phyloP scores from a whole-genome alignment of 2,797 vertebrate genomes.

The Tenualosa ilisha region DNA sequence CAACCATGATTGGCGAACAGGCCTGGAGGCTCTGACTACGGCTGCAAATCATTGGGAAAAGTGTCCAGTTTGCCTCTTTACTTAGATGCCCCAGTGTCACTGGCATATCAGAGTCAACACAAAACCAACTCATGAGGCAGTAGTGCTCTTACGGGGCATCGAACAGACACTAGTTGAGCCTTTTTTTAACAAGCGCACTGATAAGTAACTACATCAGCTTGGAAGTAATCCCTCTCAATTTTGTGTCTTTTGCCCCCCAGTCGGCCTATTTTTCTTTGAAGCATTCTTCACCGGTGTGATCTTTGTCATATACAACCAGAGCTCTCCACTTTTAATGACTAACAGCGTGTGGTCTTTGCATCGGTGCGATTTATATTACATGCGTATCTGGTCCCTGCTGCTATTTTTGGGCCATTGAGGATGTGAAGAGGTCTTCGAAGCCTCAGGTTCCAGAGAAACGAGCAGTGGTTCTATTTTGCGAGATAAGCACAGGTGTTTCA shows the following conservation, averaged over 20 bases:
- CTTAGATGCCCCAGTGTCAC: too few species aligned
- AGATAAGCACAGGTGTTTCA: constrained; percentile 29
- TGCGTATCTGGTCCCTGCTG: constrained; percentile 38
- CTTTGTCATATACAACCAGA: neutral
- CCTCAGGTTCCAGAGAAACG: neutral
- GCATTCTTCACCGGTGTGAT: constrained; percentile 5
- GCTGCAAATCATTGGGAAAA: neutral
- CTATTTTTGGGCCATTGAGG: constrained; percentile 42
- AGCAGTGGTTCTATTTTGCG: neutral
- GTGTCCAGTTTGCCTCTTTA: neutral
- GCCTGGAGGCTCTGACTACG: neutral
- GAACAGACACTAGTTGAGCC: neutral
- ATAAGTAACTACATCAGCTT: neutral
- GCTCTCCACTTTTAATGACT: neutral
- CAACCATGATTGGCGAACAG: neutral
- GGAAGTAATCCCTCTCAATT: constrained; percentile 2
- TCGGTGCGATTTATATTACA: constrained; percentile 21
- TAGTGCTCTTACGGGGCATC: neutral
- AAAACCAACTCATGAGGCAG: neutral
- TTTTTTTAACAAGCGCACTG: neutral
- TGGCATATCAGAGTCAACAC: neutral
- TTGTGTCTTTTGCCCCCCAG: neutral
- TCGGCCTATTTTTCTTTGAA: constrained; percentile 5
- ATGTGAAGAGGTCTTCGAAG: neutral
- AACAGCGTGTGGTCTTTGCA: constrained; percentile 3